phyloP scores from a whole-genome alignment of 2,113 vertebrate genomes.

The Hippoglossus stenolepis region DNA sequence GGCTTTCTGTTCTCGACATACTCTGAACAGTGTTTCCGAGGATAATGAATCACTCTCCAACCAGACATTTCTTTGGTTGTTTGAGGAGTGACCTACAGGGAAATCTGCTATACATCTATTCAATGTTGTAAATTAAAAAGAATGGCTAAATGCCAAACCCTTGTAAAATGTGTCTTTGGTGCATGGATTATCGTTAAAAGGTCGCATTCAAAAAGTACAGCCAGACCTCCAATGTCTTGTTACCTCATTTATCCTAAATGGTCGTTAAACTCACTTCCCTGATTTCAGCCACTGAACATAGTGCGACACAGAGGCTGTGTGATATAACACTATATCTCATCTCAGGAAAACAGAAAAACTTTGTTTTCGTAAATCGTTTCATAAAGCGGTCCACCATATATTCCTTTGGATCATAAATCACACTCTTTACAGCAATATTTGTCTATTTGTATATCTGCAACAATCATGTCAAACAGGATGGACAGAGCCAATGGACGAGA shows the following conservation, averaged over 20 bases:
- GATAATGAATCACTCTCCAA: background rate
- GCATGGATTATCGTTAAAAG: constrained; percentile 1
- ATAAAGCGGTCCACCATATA: background rate
- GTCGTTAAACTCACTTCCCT: background rate
- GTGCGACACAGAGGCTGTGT: background rate
- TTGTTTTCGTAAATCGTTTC: background rate
- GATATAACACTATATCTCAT: background rate
- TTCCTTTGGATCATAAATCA: background rate
- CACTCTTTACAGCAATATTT: no score
- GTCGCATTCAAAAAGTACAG: constrained; percentile 1
- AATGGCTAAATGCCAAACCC: background rate
- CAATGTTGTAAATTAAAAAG: constrained; percentile 4
- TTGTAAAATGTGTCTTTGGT: background rate
- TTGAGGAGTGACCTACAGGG: background rate
- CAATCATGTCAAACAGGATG: background rate
- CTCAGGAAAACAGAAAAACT: no score
- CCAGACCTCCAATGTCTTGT: background rate
- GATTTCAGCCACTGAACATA: background rate
- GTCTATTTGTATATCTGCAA: no score
- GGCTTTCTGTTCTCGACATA: background rate
- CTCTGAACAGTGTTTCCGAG: background rate
- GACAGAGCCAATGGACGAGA: background rate
- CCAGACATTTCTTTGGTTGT: background rate
- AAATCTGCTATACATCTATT: background rate
- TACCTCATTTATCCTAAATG: background rate